Base-by-base conservation (phyloP, 2,797 vertebrate genomes). In the Liparis tanakae region DNA sequence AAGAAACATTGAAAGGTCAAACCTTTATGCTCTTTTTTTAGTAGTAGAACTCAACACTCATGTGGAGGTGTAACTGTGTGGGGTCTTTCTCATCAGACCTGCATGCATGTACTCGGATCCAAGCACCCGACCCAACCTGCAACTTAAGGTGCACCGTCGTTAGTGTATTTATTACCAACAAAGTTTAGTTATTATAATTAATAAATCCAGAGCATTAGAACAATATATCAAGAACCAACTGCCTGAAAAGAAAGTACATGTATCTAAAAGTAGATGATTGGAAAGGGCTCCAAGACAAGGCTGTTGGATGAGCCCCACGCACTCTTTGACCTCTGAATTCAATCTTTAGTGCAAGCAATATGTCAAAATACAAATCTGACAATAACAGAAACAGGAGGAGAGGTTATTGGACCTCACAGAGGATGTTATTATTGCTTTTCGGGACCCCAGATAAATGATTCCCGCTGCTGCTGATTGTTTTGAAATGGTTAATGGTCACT, bases 1-100 rank as follows among this genome's bases (percentile, higher is more conserved):
- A 50, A 56, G 37, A 20, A 15, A 60, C 56, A 34, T 22, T 67
- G 30, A 69, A 68, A 37, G 18, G 59, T 64, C 9, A 58, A 30
- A 43, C 17, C 8, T 60, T 30, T 14, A 36, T 13, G 7, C 9
- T 59, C 3, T 36, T 5, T 55, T 53, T 51, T 53, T 14, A 12
- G 7, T 63, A 18, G 34, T 22, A 18, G 1, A 57, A 41, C n/a
- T n/a, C 6, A 13, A 18, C 17, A 37, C 18, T 25, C 13, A 43
- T 20, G 41, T 43, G 34, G 14, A 53, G 14, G n/a, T 39, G 9
- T 8, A 51, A 20, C 20, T 44, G 33, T 69, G 17, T 63, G 7
- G 51, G 37, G 61, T 4, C 22, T 54, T 60, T 54, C 39, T 37
- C 22, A 44, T 33, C n/a, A 57, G 20, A 62, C 10, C 15, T 56